Conservation (phyloP, 2,113 vertebrate species). For the Sorex araneus region DNA sequence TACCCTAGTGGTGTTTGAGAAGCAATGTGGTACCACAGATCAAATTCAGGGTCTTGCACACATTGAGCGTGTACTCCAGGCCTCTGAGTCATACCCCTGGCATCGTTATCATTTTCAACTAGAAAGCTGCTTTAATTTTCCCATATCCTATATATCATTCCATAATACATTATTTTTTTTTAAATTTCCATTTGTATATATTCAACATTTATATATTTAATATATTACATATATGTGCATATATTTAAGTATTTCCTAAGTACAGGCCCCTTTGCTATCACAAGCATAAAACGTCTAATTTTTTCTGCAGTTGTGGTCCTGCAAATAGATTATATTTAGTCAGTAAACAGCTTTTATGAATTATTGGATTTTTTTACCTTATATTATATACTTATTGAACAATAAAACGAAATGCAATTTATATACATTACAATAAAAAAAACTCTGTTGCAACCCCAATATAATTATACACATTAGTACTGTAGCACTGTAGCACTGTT, state of each 20-base stretch:
- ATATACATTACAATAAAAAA: background rate
- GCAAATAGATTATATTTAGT: constrained; percentile 9
- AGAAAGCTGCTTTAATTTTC: background rate
- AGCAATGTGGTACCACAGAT: too few relatives aligned
- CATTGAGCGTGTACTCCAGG: too few relatives aligned
- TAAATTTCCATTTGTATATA: background rate
- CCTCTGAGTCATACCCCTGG: too few relatives aligned
- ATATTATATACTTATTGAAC: constrained; percentile 11
- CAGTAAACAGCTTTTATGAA: constrained; percentile 33
- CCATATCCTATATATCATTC: too few relatives aligned
- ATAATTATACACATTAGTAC: background rate
- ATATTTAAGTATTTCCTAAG: background rate
- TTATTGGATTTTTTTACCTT: constrained; percentile 8
- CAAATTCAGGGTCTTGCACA: too few relatives aligned
- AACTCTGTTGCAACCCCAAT: background rate
- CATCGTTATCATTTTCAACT: background rate
- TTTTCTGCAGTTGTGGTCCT: background rate
- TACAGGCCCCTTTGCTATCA: background rate
- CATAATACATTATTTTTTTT: background rate
- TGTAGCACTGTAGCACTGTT: too few relatives aligned
- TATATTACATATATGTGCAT: background rate
- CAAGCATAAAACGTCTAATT: background rate
- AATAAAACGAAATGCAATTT: constrained; percentile 18
- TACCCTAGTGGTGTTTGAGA: too few relatives aligned
- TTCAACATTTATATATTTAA: background rate